Conservation (phyloP, 2,113 vertebrate genomes). For the Laticauda colubrina region DNA sequence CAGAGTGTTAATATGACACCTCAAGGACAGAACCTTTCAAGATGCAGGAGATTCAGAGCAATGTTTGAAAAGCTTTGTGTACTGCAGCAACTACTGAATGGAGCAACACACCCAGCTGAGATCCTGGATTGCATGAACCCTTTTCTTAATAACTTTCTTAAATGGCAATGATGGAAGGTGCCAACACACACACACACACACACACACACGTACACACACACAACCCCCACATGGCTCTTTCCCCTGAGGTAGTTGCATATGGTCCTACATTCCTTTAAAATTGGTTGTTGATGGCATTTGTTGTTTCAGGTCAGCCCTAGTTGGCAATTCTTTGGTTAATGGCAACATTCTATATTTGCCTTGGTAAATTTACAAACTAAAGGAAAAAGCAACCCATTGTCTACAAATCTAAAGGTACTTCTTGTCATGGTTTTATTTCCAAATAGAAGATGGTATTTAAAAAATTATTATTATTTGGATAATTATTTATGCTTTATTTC, state of each 20-base stretch:
- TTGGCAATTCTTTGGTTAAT: constrained; percentile 20
- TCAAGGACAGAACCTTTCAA: constrained; percentile 71
- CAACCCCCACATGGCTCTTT: background rate
- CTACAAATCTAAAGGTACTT: constrained; percentile 22
- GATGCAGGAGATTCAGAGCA: constrained; percentile 63
- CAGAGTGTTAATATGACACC: constrained; percentile 79
- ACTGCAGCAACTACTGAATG: constrained; percentile 68
- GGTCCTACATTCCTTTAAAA: constrained; percentile 34
- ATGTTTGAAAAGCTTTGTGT: constrained; percentile 60
- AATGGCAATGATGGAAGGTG: constrained; percentile 63
- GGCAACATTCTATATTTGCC: constrained; percentile 41
- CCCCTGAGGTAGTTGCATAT: constrained; percentile 39
- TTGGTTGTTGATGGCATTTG: constrained; percentile 54
- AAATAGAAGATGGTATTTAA: background rate
- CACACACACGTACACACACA: background rate
- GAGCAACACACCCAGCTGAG: constrained; percentile 49
- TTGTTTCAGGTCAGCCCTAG: constrained; percentile 42
- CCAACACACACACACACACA: constrained; percentile 30
- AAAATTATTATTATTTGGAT: background rate
- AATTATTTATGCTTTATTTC: background rate
- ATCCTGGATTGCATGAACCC: constrained; percentile 63
- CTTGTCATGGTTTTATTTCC: background rate
- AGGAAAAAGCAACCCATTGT: constrained; percentile 13
- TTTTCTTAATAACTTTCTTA: constrained; percentile 52
- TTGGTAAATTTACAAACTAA: constrained; percentile 23